A percentile compares a stretch with the other conserved stretches of the same genome.
These are phyloP conservation scores for Odontomachus brunneus DNA, from an alignment of 1,140 invertebrate genomes.

Conservation along the genomic window DNA sequence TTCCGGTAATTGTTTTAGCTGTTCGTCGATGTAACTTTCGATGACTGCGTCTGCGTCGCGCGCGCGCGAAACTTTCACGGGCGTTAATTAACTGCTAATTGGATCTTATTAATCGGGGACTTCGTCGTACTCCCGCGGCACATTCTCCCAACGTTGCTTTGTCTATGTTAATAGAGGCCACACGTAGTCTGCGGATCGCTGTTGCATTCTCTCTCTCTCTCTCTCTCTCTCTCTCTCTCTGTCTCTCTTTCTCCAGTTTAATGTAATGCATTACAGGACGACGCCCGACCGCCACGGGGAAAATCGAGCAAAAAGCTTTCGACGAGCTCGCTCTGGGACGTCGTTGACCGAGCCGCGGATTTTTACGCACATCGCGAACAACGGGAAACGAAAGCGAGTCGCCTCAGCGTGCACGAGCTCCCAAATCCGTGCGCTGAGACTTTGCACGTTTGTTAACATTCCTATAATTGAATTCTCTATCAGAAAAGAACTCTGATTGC, in stretches of 20 bases:
- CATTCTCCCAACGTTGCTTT: conserved; percentile 29
- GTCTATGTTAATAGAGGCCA: conserved; percentile 43
- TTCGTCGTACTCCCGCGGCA: conserved; percentile 8
- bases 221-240: too few relatives aligned
- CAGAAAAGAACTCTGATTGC: too few relatives aligned
- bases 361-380: neutral
- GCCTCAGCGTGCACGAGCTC: neutral
- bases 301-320: conserved; percentile 7
- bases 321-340: neutral
- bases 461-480: neutral
- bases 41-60: conserved; percentile 16
- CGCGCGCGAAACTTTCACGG: neutral
- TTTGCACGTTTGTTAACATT: neutral
- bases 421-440: neutral
- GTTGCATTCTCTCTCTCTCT: neutral
- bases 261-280: conserved; percentile 16
- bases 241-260: neutral
- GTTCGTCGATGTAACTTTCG: conserved; percentile 49
- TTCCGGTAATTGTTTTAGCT: conserved; percentile 48
- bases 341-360: neutral
- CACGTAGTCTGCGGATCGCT: neutral
- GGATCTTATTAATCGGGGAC: conserved; percentile 51
- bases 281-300: neutral
- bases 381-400: neutral
- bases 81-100: conserved; percentile 59